Evolutionary conservation across 2,797 vertebrate species (phyloP).

Genomic region (Anisognathus igniventris): DNA sequence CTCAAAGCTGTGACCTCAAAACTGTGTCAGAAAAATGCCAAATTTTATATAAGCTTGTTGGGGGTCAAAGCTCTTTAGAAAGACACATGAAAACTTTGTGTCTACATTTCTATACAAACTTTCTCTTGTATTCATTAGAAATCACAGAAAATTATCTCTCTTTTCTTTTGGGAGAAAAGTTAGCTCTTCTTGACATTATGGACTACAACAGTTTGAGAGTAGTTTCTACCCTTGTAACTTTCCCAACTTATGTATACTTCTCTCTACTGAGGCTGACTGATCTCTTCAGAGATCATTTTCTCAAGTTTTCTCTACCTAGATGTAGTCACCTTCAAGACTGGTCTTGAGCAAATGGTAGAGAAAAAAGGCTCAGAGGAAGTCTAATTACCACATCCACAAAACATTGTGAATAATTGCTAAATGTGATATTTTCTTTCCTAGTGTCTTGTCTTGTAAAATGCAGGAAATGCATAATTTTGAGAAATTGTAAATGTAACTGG

Average conservation of each 20-base stretch:
- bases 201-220: not conserved
- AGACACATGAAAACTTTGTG: not conserved
- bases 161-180: not conserved
- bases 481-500: not conserved
- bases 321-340: not conserved
- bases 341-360: not conserved
- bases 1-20: not conserved
- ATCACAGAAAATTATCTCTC: not conserved
- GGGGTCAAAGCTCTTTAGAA: not conserved
- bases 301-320: not conserved
- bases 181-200: not conserved
- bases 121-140: not conserved
- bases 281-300: not conserved
- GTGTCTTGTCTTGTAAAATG: not conserved
- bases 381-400: not conserved
- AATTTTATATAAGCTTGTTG: not conserved
- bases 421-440: not conserved
- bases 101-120: not conserved
- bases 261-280: not conserved
- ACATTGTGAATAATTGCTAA: not conserved
- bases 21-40: not conserved
- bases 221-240: not conserved
- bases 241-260: not conserved
- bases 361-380: not conserved
- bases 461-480: not conserved